Percentiles rank a stretch among this genome's conserved stretches.
Evolutionary conservation across 2,888 invertebrate genomes (phyloP).

Genomic region (Trilocha varians): DNA sequence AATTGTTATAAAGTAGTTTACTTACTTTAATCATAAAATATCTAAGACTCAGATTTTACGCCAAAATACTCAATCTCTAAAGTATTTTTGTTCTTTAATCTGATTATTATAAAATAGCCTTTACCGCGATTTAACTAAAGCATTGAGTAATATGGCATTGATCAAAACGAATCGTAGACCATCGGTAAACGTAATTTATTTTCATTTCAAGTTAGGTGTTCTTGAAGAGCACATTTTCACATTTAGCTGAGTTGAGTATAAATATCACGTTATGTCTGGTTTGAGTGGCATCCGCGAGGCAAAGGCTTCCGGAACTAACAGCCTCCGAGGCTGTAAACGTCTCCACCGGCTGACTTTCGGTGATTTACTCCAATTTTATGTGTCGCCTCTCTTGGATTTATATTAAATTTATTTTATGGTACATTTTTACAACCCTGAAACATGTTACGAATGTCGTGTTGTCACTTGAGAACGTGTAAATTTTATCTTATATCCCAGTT

Average conservation of each 20-base stretch:
- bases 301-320: conserved; percentile 56
- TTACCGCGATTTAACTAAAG: background rate
- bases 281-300: conserved; percentile 43
- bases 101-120: background rate
- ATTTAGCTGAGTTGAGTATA: conserved; percentile 33
- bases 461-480: conserved; percentile 30
- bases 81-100: background rate
- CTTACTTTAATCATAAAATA: conserved; percentile 8
- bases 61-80: background rate
- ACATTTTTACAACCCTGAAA: conserved; percentile 58
- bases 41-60: conserved; percentile 4
- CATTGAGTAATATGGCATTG: background rate
- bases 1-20: conserved; percentile 11
- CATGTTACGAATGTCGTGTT: conserved; percentile 48
- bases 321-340: conserved; percentile 65
- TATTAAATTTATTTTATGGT: conserved; percentile 67
- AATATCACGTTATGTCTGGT: conserved; percentile 49
- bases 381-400: conserved; percentile 61
- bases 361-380: conserved; percentile 72
- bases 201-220: conserved; percentile 1
- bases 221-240: conserved; percentile 12
- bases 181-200: background rate
- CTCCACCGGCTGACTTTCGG: conserved; percentile 65
- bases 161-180: conserved; percentile 4
- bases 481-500: background rate